These are phyloP conservation scores for Noctilio leporinus DNA, from an alignment of 2,113 vertebrate genomes.

Conservation along the genomic window DNA sequence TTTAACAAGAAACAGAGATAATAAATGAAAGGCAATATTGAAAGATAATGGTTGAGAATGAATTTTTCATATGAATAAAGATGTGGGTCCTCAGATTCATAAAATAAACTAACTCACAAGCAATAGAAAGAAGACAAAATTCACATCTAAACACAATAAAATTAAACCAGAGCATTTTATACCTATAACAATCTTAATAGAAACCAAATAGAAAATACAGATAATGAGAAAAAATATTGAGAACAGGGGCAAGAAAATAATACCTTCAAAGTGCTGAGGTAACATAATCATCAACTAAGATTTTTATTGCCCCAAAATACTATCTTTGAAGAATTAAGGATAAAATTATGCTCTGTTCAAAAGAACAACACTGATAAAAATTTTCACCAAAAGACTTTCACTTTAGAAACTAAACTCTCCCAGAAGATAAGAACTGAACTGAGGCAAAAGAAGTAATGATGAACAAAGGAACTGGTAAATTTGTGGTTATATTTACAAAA, in stretches of 20 bases:
- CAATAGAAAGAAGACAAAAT: neutral
- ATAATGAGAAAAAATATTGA: neutral
- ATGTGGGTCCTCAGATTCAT: neutral
- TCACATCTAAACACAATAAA: neutral
- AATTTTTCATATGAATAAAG: neutral
- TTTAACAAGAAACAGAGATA: neutral
- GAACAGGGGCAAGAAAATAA: neutral
- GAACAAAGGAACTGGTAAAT: neutral
- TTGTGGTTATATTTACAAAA: neutral
- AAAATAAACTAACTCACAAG: neutral
- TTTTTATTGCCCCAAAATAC: neutral
- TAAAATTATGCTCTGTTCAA: neutral
- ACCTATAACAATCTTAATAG: neutral
- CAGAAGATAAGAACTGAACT: neutral
- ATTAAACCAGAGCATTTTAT: neutral
- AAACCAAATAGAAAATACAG: neutral
- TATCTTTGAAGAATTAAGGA: neutral
- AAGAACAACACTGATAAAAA: neutral
- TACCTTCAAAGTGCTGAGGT: neutral
- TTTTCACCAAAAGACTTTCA: neutral
- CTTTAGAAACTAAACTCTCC: neutral
- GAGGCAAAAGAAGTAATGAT: neutral
- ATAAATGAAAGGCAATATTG: neutral
- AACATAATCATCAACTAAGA: neutral
- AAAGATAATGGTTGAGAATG: neutral